Evolutionary conservation across 2,888 invertebrate genomes (phyloP), one percentile per base, ranked within the genome.

Genomic region (Xylocampa areola): DNA sequence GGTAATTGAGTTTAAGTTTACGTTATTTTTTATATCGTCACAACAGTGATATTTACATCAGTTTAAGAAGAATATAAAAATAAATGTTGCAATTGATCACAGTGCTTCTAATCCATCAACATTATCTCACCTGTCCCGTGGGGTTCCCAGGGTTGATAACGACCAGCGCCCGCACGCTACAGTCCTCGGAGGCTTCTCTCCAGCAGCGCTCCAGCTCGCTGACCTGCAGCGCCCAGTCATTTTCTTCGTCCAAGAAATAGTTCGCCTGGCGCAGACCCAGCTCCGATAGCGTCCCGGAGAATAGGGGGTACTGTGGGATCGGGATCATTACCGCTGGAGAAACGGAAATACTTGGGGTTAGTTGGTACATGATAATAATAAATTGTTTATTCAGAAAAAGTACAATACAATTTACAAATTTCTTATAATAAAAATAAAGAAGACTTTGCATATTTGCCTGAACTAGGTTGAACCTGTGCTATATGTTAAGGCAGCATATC

Each of bases 121-220:
- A n/a, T 17, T 6, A 1, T 43, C 54, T 30, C 39, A 88, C 90
- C 89, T 97, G 96, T n/a, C 98, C 99, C 14, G 99, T 99, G 7
- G 99, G 99, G 90, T 99, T 99, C 51, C 99, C 99, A 0, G 99
- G 99, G 91, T 99, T 99, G 77, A 99, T 99, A 39, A 99, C 96
- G 11, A 98, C 98, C 37, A 99, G 94, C 0, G 97, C 98, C 45
- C 98, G 95, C 0, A 98, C 98, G 58, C 94, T 92, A 84, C 96
- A 95, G 0, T 79, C 79, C 57, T 94, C 91, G 27, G 94, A 95
- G 0, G 96, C 95, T 76, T 96, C 97, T 0, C 25, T 90, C 92
- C 58, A 96, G 89, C 17, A 86, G 39, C 98, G 94, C 84, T 98
- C 95, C 68, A 99, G 87, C 90, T 99, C 99, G 0, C 89, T 72